Evolutionary conservation across 2,113 vertebrate genomes (phyloP).

Genomic region (Xiphophorus couchianus): DNA sequence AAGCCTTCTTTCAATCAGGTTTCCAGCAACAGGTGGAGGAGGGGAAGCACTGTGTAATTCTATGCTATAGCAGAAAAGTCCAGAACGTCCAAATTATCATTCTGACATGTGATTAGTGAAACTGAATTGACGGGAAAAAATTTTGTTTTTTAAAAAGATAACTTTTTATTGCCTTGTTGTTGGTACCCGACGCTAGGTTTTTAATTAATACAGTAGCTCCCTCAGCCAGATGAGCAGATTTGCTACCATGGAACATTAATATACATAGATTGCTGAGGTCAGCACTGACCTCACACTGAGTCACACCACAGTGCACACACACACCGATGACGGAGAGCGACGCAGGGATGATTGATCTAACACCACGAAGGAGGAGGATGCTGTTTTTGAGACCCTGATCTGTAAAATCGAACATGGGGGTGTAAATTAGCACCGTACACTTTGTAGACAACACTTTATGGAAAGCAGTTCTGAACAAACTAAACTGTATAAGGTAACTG

Average conservation of each 20-base stretch:
- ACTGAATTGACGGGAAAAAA: too few species aligned
- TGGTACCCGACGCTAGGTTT: constrained; percentile 7
- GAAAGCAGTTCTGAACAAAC: neutral
- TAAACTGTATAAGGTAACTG: neutral
- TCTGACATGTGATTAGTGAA: too few species aligned
- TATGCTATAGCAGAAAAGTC: neutral
- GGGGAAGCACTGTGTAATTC: neutral
- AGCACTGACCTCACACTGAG: constrained; percentile 41
- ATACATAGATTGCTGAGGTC: constrained; percentile 58
- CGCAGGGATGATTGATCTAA: constrained; percentile 49
- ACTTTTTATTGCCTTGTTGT: too few species aligned
- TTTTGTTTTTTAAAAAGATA: too few species aligned
- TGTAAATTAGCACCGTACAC: neutral
- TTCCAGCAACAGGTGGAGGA: neutral
- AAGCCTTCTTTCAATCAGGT: too few species aligned
- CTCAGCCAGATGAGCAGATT: constrained; percentile 52
- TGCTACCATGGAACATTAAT: constrained; percentile 45
- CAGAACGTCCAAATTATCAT: too few species aligned
- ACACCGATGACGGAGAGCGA: neutral
- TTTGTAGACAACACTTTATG: neutral
- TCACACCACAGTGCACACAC: constrained; percentile 23
- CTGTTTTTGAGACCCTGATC: constrained; percentile 37
- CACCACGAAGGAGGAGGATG: constrained; percentile 36
- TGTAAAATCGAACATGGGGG: constrained; percentile 31
- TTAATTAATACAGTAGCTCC: constrained; percentile 2